Conservation (phyloP, 2,888 invertebrate genomes). For the Anticlea derivata region DNA sequence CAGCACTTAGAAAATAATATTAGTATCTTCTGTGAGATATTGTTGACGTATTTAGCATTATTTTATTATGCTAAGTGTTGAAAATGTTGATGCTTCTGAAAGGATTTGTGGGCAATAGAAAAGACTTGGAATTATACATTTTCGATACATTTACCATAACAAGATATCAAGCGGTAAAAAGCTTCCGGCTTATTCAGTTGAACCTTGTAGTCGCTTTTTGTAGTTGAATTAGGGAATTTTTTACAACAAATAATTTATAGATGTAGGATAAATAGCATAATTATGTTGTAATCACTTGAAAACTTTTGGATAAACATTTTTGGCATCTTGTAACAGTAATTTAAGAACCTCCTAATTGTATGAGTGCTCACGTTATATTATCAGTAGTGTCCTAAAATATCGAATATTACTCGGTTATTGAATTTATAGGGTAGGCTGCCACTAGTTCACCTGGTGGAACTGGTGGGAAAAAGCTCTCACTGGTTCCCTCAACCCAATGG, state of each 20-base stretch:
- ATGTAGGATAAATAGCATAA: constrained; percentile 33
- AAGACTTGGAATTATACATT: constrained; percentile 61
- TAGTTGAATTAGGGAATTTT: constrained; percentile 39
- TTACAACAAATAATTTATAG: constrained; percentile 30
- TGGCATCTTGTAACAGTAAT: constrained; percentile 31
- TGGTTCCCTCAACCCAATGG: background rate
- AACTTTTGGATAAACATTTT: constrained; percentile 36
- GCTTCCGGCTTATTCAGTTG: constrained; percentile 33
- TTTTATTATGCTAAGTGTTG: constrained; percentile 26
- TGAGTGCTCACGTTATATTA: constrained; percentile 81
- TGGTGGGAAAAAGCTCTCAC: constrained; percentile 7
- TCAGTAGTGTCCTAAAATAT: constrained; percentile 70
- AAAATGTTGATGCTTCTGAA: constrained; percentile 31
- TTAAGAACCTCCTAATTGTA: constrained; percentile 67
- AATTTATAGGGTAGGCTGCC: constrained; percentile 63
- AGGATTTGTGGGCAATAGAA: constrained; percentile 65
- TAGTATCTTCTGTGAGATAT: constrained; percentile 37
- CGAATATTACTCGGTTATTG: constrained; percentile 66
- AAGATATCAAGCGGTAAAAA: constrained; percentile 18
- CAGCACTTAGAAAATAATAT: constrained; percentile 22
- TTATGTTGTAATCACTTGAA: constrained; percentile 32
- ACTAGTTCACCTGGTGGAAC: constrained; percentile 8
- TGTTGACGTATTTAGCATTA: constrained; percentile 20
- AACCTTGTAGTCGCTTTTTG: constrained; percentile 32
- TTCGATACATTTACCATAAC: constrained; percentile 49